phyloP scores from a whole-genome alignment of 92 coral and sea anemone genomes.

The Metridium senile region DNA sequence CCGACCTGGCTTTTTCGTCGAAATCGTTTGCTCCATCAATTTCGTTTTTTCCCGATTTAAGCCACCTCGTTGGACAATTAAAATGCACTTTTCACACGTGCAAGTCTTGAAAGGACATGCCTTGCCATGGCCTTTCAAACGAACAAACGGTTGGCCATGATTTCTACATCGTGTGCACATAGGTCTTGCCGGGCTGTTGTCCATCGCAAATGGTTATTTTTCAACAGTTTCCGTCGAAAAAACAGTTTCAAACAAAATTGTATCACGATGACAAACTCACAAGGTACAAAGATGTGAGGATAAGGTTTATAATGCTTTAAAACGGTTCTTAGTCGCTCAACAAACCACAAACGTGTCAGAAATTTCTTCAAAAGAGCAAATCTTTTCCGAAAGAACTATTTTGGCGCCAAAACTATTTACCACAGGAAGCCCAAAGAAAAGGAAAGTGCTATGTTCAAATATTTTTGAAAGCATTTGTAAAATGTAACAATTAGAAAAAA shows the following conservation, averaged over 20 bases:
- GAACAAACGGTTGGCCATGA: slow-evolving; percentile 27
- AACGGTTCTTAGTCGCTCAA: too few species aligned
- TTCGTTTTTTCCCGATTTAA: slow-evolving; percentile 21
- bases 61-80: slow-evolving; percentile 32
- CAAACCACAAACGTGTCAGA: too few species aligned
- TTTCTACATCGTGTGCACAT: slow-evolving; percentile 41
- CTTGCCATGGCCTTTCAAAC: slow-evolving; percentile 21
- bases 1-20: background rate
- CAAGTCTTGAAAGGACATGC: slow-evolving; percentile 17
- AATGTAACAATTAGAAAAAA: too few species aligned
- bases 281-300: background rate
- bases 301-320: background rate
- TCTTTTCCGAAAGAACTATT: background rate
- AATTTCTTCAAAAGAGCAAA: too few species aligned
- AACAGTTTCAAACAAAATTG: background rate
- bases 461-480: too few species aligned
- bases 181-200: background rate
- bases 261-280: background rate
- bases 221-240: background rate
- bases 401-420: background rate
- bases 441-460: too few species aligned
- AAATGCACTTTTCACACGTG: slow-evolving; percentile 19
- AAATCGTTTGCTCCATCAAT: slow-evolving; percentile 1
- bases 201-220: background rate
- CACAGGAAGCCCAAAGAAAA: slow-evolving; percentile 3